phyloP scores from a whole-genome alignment of 2,113 vertebrate species.

The Rhea americana region DNA sequence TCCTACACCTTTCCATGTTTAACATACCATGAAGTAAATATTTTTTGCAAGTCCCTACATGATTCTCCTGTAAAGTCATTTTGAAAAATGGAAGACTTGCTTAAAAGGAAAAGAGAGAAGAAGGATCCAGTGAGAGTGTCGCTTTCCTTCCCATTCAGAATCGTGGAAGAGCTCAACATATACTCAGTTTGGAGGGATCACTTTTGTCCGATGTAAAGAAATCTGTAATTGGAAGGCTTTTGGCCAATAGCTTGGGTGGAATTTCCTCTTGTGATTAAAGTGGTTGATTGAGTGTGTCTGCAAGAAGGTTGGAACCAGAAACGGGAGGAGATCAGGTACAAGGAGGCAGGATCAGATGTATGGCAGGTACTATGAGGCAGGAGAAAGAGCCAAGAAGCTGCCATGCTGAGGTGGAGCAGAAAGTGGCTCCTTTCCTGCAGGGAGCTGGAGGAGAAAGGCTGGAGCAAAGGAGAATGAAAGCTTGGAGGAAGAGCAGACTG shows the following conservation, averaged over 20 bases:
- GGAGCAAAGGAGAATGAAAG: background rate
- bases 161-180: background rate
- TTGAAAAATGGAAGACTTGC: background rate
- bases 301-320: background rate
- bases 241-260: background rate
- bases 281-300: background rate
- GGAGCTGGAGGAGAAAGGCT: background rate
- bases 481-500: background rate
- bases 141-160: background rate
- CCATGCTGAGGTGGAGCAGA: background rate
- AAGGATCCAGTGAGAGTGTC: background rate
- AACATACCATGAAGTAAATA: background rate
- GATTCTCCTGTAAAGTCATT: background rate
- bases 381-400: background rate
- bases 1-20: background rate
- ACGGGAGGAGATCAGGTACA: background rate
- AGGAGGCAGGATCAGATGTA: background rate
- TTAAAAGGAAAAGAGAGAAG: background rate
- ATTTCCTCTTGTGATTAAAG: background rate
- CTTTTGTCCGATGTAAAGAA: background rate
- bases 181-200: rapidly evolving
- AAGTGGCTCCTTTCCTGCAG: background rate
- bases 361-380: background rate
- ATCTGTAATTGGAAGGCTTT: background rate
- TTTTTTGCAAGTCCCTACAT: background rate